phyloP scores from a whole-genome alignment of 2,113 vertebrate genomes.

The mouse (Mus musculus) region GRCm39 chrX:168688501-168689000 shows the following conservation, averaged over 20 bases:
- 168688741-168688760: no score
- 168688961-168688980: conserved; percentile 42
- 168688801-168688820: conserved; percentile 53
- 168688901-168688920: conserved; percentile 14
- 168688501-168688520: conserved; percentile 49
- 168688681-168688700: not conserved
- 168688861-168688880: conserved; percentile 25
- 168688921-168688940: conserved; percentile 42
- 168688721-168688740: no score
- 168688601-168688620: not conserved
- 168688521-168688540: conserved; percentile 52
- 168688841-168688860: conserved; percentile 69
- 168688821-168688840: conserved; percentile 51
- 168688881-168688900: not conserved
- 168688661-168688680: not conserved
- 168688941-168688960: conserved; percentile 45
- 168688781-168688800: not conserved
- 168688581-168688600: not conserved
- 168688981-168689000: conserved; percentile 55
- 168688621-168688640: not conserved
- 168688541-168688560: conserved; percentile 36
- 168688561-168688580: conserved; percentile 35
- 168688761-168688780: not conserved
- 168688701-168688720: no score
- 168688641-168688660: not conserved